These are phyloP conservation scores for Cariama cristata DNA, from an alignment of 2,113 vertebrate genomes.

Conservation along the genomic window DNA sequence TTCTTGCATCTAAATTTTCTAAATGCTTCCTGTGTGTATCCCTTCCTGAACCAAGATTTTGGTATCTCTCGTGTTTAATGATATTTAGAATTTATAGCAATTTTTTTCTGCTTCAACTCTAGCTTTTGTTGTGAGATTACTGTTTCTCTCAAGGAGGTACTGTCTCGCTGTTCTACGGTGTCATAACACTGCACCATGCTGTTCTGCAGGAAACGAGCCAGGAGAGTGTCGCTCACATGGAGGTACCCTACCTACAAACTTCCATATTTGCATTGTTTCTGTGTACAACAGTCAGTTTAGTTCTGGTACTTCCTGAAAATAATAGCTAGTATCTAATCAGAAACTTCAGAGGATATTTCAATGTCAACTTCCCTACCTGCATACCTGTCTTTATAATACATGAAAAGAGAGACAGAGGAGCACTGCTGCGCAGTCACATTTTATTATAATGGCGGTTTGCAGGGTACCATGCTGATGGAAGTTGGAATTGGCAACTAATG, in stretches of 20 bases:
- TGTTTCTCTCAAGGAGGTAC: background rate
- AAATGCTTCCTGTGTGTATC: background rate
- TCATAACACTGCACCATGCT: background rate
- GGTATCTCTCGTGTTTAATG: background rate
- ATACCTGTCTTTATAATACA: background rate
- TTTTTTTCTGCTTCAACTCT: background rate
- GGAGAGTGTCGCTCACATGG: background rate
- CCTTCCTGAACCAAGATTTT: background rate
- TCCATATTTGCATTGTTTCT: background rate
- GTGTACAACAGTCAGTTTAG: background rate
- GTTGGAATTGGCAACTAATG: background rate
- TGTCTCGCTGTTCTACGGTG: accelerated
- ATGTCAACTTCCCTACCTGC: background rate
- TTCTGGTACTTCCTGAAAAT: background rate
- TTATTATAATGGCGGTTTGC: background rate
- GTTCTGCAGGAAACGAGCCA: background rate
- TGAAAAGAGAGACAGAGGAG: background rate
- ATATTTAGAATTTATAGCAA: background rate
- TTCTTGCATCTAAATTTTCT: background rate
- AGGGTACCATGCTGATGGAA: background rate
- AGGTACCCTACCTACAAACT: background rate
- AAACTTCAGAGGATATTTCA: background rate
- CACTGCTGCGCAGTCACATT: background rate
- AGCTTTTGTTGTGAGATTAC: background rate
- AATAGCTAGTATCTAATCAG: background rate